These are phyloP conservation scores for Dasyprocta punctata DNA, from an alignment of 2,113 vertebrate species.

Conservation along the genomic window DNA sequence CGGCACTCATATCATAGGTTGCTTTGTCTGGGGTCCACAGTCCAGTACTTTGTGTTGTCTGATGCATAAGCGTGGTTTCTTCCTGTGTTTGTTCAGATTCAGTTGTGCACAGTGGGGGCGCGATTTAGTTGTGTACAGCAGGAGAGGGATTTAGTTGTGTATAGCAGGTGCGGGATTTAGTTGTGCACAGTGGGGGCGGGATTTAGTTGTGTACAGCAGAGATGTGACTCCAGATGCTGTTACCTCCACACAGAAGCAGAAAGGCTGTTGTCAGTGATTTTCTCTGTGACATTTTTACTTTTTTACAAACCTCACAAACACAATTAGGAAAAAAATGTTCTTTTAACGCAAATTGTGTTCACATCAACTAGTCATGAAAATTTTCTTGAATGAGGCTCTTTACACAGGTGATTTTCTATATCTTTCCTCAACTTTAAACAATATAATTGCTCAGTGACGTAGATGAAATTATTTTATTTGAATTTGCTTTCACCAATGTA, in stretches of 20 bases:
- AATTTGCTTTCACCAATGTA: slow-evolving; percentile 24
- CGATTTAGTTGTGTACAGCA: background rate
- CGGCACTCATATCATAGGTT: background rate
- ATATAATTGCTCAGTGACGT: background rate
- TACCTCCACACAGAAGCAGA: background rate
- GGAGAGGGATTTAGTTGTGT: background rate
- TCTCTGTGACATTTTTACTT: background rate
- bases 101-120: background rate
- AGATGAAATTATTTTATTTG: slow-evolving; percentile 48
- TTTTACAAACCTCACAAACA: background rate
- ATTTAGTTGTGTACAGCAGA: background rate
- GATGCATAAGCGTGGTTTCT: background rate
- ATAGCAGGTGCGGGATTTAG: background rate
- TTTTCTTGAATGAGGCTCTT: slow-evolving; percentile 55
- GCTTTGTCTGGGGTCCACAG: background rate
- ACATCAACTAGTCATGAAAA: slow-evolving; percentile 8
- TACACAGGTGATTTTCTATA: slow-evolving; percentile 46
- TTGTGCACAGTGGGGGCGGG: background rate
- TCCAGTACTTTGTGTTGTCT: background rate
- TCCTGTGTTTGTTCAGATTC: background rate
- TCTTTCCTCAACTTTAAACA: slow-evolving; percentile 41
- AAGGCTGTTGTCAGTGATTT: background rate
- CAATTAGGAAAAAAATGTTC: background rate
- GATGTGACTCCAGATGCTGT: background rate
- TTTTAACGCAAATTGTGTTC: slow-evolving; percentile 25